Percentiles rank a stretch among this genome's conserved stretches.
phyloP scores from a whole-genome alignment of 2,888 invertebrate species.

The Eupithecia inturbata region DNA sequence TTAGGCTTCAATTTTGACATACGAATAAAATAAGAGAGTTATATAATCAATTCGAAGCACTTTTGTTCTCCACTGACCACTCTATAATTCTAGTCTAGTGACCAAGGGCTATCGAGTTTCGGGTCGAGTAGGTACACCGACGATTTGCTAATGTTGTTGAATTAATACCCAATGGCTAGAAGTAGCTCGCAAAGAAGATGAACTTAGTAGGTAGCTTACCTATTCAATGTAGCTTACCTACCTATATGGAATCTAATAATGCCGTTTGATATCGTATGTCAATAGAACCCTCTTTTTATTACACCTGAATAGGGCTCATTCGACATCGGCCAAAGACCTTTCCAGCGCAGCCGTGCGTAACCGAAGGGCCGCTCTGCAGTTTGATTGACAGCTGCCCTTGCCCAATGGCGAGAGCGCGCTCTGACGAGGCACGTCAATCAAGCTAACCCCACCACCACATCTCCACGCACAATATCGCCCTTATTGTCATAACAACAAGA shows the following conservation, averaged over 20 bases:
- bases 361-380: constrained; percentile 72
- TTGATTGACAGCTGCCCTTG: constrained; percentile 92
- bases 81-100: constrained; percentile 61
- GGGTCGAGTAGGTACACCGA: constrained; percentile 68
- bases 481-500: constrained; percentile 59
- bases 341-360: constrained; percentile 64
- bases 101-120: constrained; percentile 79
- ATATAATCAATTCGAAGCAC: constrained; percentile 36
- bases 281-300: constrained; percentile 32
- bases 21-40: background rate
- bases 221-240: background rate
- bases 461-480: constrained; percentile 57
- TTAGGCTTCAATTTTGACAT: background rate
- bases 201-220: background rate
- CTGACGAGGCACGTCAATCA: constrained; percentile 93
- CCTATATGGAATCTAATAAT: background rate
- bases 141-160: constrained; percentile 63
- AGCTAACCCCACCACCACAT: constrained; percentile 64
- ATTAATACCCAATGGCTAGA: constrained; percentile 35
- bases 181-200: background rate
- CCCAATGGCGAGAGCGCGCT: constrained; percentile 90
- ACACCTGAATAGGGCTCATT: constrained; percentile 41
- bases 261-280: constrained; percentile 31
- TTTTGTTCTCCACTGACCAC: constrained; percentile 54
- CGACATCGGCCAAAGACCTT: constrained; percentile 50